Evolutionary conservation across 2,113 vertebrate genomes (phyloP).

Genomic region (Lepisosteus osseus): DNA sequence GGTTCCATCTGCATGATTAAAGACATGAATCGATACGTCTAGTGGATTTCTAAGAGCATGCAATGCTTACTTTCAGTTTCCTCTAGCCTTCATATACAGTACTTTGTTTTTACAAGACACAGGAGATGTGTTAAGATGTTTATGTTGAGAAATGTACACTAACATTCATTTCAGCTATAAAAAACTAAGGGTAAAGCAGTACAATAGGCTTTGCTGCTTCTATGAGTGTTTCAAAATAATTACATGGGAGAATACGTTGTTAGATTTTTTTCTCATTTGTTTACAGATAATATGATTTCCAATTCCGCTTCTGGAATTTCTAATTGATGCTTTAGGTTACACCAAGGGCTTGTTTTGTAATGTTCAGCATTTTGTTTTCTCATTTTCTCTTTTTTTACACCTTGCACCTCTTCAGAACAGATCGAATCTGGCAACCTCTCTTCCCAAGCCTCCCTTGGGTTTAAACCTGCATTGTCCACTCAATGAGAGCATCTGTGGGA

Average conservation of each 20-base stretch:
- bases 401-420: conserved; percentile 12
- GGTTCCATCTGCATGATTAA: neutral
- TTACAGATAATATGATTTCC: conserved; percentile 1
- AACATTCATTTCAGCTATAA: too few species aligned
- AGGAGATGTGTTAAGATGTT: too few species aligned
- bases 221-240: too few species aligned
- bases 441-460: neutral
- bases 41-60: neutral
- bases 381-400: neutral
- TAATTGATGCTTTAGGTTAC: conserved; percentile 16
- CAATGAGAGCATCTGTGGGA: neutral
- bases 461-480: neutral
- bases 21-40: neutral
- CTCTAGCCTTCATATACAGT: neutral
- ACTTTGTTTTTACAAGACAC: too few species aligned
- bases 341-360: conserved; percentile 4
- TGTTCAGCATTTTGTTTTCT: conserved; percentile 16
- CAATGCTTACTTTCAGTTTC: neutral
- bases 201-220: too few species aligned
- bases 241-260: too few species aligned
- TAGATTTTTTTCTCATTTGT: neutral
- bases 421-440: neutral
- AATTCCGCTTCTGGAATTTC: conserved; percentile 9
- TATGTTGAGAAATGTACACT: too few species aligned
- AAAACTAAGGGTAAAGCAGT: too few species aligned